A percentile compares a stretch with the other conserved stretches of the same genome.
These are phyloP conservation scores for Sinocyclocheilus rhinocerous DNA, from an alignment of 2,113 vertebrate species.

Conservation along the genomic window DNA sequence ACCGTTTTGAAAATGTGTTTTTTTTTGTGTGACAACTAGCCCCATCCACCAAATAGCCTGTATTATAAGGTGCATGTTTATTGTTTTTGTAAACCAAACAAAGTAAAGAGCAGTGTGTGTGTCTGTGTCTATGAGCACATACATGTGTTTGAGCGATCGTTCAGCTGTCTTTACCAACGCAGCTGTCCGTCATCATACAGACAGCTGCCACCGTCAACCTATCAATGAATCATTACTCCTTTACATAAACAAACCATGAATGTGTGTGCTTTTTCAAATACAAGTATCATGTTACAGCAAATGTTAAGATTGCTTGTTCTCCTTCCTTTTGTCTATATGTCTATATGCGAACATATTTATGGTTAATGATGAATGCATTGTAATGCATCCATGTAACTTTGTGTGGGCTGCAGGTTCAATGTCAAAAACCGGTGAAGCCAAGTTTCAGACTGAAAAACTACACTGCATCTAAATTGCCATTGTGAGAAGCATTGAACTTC, in stretches of 20 bases:
- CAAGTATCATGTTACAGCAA: conserved; percentile 38
- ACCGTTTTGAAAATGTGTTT: not conserved
- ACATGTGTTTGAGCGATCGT: conserved; percentile 32
- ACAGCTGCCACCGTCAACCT: conserved; percentile 46
- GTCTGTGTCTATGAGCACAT: conserved; percentile 40
- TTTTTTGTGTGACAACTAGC: not conserved
- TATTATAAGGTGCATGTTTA: conserved; percentile 22
- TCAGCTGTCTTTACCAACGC: conserved; percentile 43
- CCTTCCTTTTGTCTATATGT: conserved; percentile 21
- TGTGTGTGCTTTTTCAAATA: conserved; percentile 37
- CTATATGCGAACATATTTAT: not conserved
- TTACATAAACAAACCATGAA: conserved; percentile 34
- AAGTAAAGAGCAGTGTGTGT: not conserved
- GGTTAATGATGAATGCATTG: not conserved
- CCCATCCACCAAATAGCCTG: not conserved
- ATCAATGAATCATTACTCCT: conserved; percentile 47
- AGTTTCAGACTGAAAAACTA: not conserved
- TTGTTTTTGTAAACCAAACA: conserved; percentile 7
- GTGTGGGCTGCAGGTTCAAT: conserved; percentile 5
- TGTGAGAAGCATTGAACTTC: not conserved
- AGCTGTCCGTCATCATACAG: conserved; percentile 28
- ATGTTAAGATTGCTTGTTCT: conserved; percentile 23
- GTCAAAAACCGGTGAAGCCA: not conserved
- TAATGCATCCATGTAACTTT: not conserved
- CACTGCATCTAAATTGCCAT: conserved; percentile 9